phyloP scores from a whole-genome alignment of 2,113 vertebrate genomes.

The Tetrao urogallus region DNA sequence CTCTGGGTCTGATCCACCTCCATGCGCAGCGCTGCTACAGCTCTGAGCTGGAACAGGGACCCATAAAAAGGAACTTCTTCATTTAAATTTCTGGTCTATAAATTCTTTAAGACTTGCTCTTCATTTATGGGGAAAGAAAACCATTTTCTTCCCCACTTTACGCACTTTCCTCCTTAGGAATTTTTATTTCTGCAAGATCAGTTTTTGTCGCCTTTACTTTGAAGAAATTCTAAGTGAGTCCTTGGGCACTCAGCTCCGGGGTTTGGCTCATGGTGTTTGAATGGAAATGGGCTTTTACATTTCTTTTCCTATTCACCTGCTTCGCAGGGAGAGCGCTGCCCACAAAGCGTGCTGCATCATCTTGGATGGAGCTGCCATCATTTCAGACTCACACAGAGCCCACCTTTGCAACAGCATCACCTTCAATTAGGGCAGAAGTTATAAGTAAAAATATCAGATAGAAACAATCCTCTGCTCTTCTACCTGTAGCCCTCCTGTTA shows the following conservation, averaged over 20 bases:
- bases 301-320: not conserved
- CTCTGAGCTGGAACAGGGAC: constrained; percentile 3
- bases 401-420: not conserved
- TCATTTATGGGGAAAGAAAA: constrained; percentile 37
- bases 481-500: not conserved
- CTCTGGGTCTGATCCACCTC: no score
- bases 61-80: constrained; percentile 18
- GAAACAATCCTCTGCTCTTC: not conserved
- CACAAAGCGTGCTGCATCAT: not conserved
- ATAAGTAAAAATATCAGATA: not conserved
- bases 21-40: not conserved
- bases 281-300: not conserved
- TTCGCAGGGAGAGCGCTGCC: not conserved
- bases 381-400: not conserved
- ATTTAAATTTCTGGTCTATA: constrained; percentile 46
- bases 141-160: constrained; percentile 45
- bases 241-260: not conserved
- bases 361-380: not conserved
- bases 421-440: not conserved
- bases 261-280: not conserved
- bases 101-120: constrained; percentile 25
- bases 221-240: not conserved
- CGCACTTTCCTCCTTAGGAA: not conserved
- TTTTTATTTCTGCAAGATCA: constrained; percentile 53
- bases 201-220: not conserved